Conservation (phyloP, 1,140 invertebrate species). For the Drosophila quadrilineata region DNA sequence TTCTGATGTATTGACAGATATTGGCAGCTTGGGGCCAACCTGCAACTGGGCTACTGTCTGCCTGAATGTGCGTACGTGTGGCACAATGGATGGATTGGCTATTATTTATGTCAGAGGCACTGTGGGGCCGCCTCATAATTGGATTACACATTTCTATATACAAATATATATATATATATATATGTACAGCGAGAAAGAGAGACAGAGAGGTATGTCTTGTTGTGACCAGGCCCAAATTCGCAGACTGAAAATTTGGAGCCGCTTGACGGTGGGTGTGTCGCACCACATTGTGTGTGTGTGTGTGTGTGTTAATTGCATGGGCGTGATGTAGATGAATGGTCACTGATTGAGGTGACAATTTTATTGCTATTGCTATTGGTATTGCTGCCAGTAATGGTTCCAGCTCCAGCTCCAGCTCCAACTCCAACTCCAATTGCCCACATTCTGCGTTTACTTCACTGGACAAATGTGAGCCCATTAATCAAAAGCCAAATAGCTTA, state of each 20-base stretch:
- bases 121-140: slow-evolving; percentile 71
- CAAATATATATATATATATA: slow-evolving; percentile 42
- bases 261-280: slow-evolving; percentile 27
- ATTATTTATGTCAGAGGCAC: slow-evolving; percentile 70
- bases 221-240: slow-evolving; percentile 12
- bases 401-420: neutral
- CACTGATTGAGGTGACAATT: slow-evolving; percentile 54
- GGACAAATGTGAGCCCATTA: slow-evolving; percentile 31
- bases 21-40: slow-evolving; percentile 5
- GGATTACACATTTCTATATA: slow-evolving; percentile 73
- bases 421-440: neutral
- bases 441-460: neutral
- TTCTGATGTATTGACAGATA: slow-evolving; percentile 15
- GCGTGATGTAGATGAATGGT: slow-evolving; percentile 74
- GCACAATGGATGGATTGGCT: slow-evolving; percentile 20
- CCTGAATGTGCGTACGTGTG: slow-evolving; percentile 6
- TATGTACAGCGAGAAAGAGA: neutral
- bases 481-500: slow-evolving; percentile 30
- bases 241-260: neutral
- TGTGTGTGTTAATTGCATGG: slow-evolving; percentile 70
- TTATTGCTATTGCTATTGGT: slow-evolving; percentile 12
- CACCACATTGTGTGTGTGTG: slow-evolving; percentile 21
- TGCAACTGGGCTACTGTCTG: neutral
- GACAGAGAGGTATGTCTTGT: neutral
- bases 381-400: too few species aligned